Conservation (phyloP, 2,797 vertebrate species). For the Chanos chanos region DNA sequence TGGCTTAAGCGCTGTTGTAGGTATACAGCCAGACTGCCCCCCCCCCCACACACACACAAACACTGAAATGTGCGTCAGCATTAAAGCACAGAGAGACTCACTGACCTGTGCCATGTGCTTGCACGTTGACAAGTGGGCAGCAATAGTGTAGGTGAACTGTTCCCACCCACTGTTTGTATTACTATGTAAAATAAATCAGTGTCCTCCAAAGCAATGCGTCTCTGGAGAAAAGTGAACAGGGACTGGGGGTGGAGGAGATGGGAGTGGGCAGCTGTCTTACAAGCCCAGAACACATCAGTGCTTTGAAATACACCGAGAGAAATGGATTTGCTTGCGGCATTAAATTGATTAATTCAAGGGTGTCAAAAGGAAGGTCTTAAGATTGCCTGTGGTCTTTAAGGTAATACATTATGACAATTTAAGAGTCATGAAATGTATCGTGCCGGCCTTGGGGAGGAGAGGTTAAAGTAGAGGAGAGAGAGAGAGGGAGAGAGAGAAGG, state of each 20-base stretch:
- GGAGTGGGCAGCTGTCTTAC: slow-evolving; percentile 10
- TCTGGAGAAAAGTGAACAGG: slow-evolving; percentile 31
- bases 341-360: slow-evolving; percentile 55
- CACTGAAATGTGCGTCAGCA: slow-evolving; percentile 19
- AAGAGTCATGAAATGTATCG: slow-evolving; percentile 41
- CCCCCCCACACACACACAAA: not conserved
- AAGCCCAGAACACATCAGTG: slow-evolving; percentile 17
- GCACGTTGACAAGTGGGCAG: slow-evolving; percentile 12
- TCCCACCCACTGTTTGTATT: slow-evolving; percentile 41
- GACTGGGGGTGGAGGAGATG: slow-evolving; percentile 1
- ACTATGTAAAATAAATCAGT: slow-evolving; percentile 55
- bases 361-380: slow-evolving; percentile 42
- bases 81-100: not conserved
- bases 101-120: not conserved
- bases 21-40: too few species aligned
- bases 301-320: slow-evolving; percentile 33
- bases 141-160: slow-evolving; percentile 40
- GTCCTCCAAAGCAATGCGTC: slow-evolving; percentile 48
- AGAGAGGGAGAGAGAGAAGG: not conserved
- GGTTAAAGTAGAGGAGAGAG: not conserved
- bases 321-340: slow-evolving; percentile 42
- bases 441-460: slow-evolving; percentile 26
- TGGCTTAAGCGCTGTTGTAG: slow-evolving; percentile 15
- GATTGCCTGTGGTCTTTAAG: slow-evolving; percentile 44
- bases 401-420: slow-evolving; percentile 40